A percentile compares a stretch with the other conserved stretches of the same genome.
Conservation (phyloP, 2,888 invertebrate genomes). For the Erebia ligea region DNA sequence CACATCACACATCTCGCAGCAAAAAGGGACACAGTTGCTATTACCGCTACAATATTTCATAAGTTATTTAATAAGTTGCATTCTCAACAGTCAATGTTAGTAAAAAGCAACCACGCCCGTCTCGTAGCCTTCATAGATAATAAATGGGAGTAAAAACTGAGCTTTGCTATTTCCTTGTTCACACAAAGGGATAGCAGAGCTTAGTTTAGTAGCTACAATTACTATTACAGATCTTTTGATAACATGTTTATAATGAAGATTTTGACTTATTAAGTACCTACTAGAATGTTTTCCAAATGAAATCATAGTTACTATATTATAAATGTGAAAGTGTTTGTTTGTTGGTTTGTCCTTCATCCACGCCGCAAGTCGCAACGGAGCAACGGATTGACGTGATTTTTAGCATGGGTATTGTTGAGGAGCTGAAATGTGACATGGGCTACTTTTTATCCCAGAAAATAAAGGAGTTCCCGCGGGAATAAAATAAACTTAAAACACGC, state of each 20-base stretch:
- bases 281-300: background rate
- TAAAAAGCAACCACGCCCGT: constrained; percentile 61
- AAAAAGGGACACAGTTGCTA: constrained; percentile 22
- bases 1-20: constrained; percentile 5
- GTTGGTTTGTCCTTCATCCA: no score
- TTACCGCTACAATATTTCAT: constrained; percentile 29
- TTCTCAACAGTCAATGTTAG: constrained; percentile 53
- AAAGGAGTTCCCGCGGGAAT: no score
- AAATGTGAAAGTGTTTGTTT: no score
- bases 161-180: constrained; percentile 50
- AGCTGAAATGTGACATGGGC: no score
- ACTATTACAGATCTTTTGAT: background rate
- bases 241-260: background rate
- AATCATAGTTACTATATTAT: no score
- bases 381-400: no score
- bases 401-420: no score
- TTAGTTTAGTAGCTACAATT: background rate
- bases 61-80: constrained; percentile 50
- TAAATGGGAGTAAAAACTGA: constrained; percentile 57
- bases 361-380: no score
- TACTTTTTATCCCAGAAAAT: no score
- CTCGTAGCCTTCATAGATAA: constrained; percentile 50
- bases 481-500: no score
- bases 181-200: background rate
- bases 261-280: background rate